phyloP scores from a whole-genome alignment of 2,113 vertebrate genomes.

The Ursus arctos region DNA sequence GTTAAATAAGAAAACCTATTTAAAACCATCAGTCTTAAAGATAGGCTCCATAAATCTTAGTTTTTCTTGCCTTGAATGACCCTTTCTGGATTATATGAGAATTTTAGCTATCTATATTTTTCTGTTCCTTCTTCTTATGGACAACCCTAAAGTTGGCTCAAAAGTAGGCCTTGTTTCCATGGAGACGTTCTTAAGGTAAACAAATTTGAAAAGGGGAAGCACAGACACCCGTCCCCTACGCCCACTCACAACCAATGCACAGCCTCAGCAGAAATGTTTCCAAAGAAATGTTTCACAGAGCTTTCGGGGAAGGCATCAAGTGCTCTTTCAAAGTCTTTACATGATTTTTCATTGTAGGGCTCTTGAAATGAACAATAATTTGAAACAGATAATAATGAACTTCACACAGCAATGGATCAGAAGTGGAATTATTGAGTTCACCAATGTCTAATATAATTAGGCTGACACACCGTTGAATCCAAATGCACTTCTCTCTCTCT shows the following conservation, averaged over 20 bases:
- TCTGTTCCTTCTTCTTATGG: constrained; percentile 46
- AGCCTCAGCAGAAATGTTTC: constrained; percentile 82
- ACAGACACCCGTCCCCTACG: constrained; percentile 50
- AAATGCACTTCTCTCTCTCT: not conserved
- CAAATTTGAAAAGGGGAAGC: constrained; percentile 82
- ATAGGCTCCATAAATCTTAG: not conserved
- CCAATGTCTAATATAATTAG: constrained; percentile 66
- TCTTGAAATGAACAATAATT: constrained; percentile 77
- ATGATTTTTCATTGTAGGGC: not conserved
- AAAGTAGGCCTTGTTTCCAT: constrained; percentile 67
- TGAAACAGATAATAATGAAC: constrained; percentile 73
- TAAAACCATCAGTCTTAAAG: not conserved
- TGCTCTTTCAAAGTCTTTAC: constrained; percentile 70
- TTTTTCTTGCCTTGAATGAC: not conserved
- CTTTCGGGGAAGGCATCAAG: constrained; percentile 75
- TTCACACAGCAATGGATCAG: constrained; percentile 62
- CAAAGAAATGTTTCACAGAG: constrained; percentile 81
- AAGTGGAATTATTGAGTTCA: constrained; percentile 72
- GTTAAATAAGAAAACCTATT: not conserved
- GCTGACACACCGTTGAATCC: constrained; percentile 3
- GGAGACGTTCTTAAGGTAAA: constrained; percentile 78
- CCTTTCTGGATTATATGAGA: not conserved
- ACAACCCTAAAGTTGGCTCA: constrained; percentile 53
- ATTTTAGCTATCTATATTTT: not conserved
- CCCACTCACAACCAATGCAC: constrained; percentile 67